phyloP scores from a whole-genome alignment of 2,797 vertebrate species.

The Danio kyathit region DNA sequence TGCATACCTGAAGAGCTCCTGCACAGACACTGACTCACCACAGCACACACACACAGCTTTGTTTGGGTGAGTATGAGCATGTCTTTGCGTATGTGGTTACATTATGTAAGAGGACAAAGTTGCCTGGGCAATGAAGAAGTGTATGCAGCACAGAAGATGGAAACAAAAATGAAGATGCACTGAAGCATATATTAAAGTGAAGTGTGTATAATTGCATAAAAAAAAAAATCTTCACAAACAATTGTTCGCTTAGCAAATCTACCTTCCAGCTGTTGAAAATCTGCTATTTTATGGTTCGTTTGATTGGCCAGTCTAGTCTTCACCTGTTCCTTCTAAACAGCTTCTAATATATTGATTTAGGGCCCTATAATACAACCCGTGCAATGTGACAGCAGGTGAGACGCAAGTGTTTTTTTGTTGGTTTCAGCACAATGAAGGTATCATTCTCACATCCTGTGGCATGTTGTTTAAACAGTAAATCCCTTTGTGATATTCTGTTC shows the following conservation, averaged over 20 bases:
- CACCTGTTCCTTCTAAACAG: too few species aligned
- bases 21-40: neutral
- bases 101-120: neutral
- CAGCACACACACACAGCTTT: neutral
- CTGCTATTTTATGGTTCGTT: neutral
- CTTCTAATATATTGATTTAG: too few species aligned
- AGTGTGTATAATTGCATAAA: neutral
- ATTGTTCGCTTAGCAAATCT: neutral
- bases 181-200: slow-evolving; percentile 2
- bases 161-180: neutral
- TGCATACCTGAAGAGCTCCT: slow-evolving; percentile 1
- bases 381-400: too few species aligned
- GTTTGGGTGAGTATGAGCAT: neutral
- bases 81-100: neutral
- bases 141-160: slow-evolving; percentile 6
- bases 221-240: neutral
- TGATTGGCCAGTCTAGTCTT: neutral
- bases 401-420: too few species aligned
- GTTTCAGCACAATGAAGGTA: too few species aligned
- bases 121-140: neutral
- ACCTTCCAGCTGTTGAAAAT: neutral
- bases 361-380: too few species aligned
- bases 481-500: too few species aligned
- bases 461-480: too few species aligned
- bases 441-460: too few species aligned